Percentiles rank a stretch among this genome's conserved stretches.
These are phyloP conservation scores for Lutraria lutraria DNA, from an alignment of 2,888 invertebrate species.

Conservation along the genomic window DNA sequence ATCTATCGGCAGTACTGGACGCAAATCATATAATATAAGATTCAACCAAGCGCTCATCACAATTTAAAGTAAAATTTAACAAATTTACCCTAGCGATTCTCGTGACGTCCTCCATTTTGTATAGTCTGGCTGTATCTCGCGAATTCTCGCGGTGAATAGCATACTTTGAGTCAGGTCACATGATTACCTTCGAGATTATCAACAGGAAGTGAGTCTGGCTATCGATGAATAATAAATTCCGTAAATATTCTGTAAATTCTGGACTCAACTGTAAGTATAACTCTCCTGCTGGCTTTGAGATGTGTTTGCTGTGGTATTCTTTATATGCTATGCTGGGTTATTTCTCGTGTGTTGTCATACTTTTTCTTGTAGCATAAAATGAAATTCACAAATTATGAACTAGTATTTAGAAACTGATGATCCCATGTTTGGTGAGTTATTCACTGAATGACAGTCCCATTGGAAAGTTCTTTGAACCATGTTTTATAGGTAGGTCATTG, in stretches of 20 bases:
- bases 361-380: neutral
- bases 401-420: slow-evolving; percentile 8
- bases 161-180: slow-evolving; percentile 44
- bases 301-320: neutral
- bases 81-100: slow-evolving; percentile 58
- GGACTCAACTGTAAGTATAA: slow-evolving; percentile 11
- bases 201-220: slow-evolving; percentile 57
- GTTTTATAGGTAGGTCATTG: neutral
- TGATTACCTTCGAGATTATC: slow-evolving; percentile 62
- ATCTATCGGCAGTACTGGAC: neutral
- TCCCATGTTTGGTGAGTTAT: neutral
- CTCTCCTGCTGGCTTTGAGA: neutral
- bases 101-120: slow-evolving; percentile 67
- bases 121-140: slow-evolving; percentile 45
- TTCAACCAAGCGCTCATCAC: neutral
- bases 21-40: neutral
- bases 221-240: slow-evolving; percentile 49
- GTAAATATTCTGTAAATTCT: slow-evolving; percentile 35
- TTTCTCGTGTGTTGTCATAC: slow-evolving; percentile 2
- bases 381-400: neutral
- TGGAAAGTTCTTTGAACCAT: neutral
- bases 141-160: slow-evolving; percentile 47
- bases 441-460: neutral
- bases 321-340: neutral
- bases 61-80: neutral